Percentiles rank a stretch among this genome's conserved stretches.
These are phyloP conservation scores for Ectropis crepuscularia DNA, from an alignment of 2,888 invertebrate genomes.

Conservation along the genomic window DNA sequence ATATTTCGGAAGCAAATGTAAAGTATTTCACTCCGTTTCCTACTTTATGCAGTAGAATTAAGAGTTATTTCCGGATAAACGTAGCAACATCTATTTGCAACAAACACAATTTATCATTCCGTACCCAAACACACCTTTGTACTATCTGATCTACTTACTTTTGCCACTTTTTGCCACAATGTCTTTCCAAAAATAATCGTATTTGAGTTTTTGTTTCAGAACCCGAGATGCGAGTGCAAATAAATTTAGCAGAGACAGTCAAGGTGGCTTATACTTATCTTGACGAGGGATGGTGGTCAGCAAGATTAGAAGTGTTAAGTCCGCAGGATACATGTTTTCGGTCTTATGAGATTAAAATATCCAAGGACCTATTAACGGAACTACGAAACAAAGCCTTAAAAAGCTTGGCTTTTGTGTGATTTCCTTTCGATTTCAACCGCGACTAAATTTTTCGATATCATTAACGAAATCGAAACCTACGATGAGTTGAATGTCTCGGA, in stretches of 20 bases:
- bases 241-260: constrained; percentile 70
- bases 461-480: constrained; percentile 84
- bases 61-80: constrained; percentile 15
- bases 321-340: constrained; percentile 56
- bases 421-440: constrained; percentile 78
- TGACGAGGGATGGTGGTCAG: constrained; percentile 55
- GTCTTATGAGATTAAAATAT: constrained; percentile 55
- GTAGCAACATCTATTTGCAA: constrained; percentile 44
- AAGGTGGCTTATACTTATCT: constrained; percentile 65
- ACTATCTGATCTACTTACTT: constrained; percentile 79
- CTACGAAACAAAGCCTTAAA: constrained; percentile 43
- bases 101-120: constrained; percentile 73
- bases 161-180: constrained; percentile 72
- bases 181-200: constrained; percentile 67
- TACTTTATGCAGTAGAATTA: constrained; percentile 36
- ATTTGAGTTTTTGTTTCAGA: constrained; percentile 77
- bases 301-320: constrained; percentile 72
- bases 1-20: constrained; percentile 36
- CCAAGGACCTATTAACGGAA: constrained; percentile 41
- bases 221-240: constrained; percentile 69
- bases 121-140: constrained; percentile 71
- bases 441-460: constrained; percentile 80
- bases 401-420: constrained; percentile 50
- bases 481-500: constrained; percentile 79
- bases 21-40: constrained; percentile 32